These are phyloP conservation scores for Cyanoramphus novaezelandiae DNA, from an alignment of 2,113 vertebrate species.

Conservation along the genomic window DNA sequence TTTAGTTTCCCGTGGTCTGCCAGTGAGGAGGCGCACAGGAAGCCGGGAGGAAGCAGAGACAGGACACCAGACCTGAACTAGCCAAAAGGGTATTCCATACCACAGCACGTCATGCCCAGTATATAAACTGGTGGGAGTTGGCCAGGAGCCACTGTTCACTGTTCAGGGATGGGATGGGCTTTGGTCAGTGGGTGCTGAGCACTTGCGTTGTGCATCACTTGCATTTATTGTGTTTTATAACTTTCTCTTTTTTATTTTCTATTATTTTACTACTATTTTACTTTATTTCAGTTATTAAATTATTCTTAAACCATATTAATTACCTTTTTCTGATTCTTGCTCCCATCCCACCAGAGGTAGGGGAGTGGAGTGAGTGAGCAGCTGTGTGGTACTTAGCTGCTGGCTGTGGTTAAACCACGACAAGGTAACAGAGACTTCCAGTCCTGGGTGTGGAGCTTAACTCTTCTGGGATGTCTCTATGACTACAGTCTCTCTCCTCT, in stretches of 20 bases:
- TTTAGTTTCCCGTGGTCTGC: neutral
- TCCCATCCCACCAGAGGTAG: neutral
- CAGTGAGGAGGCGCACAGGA: neutral
- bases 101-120: neutral
- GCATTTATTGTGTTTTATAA: neutral
- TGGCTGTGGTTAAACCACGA: neutral
- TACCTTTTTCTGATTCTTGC: neutral
- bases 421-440: neutral
- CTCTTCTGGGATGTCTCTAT: neutral
- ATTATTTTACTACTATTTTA: neutral
- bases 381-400: neutral
- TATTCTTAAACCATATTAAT: neutral
- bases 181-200: neutral
- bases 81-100: neutral
- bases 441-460: neutral
- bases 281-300: neutral
- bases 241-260: neutral
- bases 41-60: neutral
- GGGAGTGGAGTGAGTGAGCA: neutral
- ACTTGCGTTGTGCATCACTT: neutral
- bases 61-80: neutral
- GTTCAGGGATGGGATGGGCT: neutral
- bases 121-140: neutral
- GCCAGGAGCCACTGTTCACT: neutral
- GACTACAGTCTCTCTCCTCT: neutral